Percentiles rank a stretch among this genome's conserved stretches.
Conservation (phyloP, 1,140 invertebrate genomes). For the Acromyrmex heyeri region DNA sequence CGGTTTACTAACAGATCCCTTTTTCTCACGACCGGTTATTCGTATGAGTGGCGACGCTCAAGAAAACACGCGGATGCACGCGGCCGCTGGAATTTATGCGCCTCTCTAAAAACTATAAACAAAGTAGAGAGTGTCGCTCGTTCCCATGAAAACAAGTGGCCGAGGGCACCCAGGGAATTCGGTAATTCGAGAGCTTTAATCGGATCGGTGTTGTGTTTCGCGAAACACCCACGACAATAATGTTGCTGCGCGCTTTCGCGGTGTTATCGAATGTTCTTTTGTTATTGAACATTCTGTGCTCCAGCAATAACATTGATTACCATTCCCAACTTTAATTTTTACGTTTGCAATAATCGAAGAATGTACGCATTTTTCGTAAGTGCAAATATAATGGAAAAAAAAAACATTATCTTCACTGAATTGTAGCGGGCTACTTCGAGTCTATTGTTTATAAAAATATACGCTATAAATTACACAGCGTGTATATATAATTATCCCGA, state of each 20-base stretch:
- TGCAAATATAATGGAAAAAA: background rate
- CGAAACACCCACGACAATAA: conserved; percentile 71
- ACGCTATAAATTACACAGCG: background rate
- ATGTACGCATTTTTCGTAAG: background rate
- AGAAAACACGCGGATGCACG: conserved; percentile 34
- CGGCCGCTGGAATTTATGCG: conserved; percentile 40
- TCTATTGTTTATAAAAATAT: background rate
- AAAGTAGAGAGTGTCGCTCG: conserved; percentile 47
- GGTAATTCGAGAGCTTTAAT: conserved; percentile 84
- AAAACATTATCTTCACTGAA: conserved; percentile 6
- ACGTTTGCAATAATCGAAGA: background rate
- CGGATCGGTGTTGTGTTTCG: conserved; percentile 83
- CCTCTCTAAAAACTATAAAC: conserved; percentile 69
- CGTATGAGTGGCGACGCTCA: conserved; percentile 5
- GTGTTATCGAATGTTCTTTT: conserved; percentile 47
- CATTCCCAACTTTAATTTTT: background rate
- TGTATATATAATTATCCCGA: conserved; percentile 2
- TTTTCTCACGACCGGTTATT: conserved; percentile 70
- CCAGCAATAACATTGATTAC: background rate
- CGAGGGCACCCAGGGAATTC: conserved; percentile 67
- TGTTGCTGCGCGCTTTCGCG: background rate
- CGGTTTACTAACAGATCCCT: conserved; percentile 68
- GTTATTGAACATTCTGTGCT: background rate
- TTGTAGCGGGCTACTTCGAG: background rate
- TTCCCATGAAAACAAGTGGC: conserved; percentile 48